These are phyloP conservation scores for Monomorium pharaonis DNA, from an alignment of 1,140 invertebrate genomes.

Conservation along the genomic window DNA sequence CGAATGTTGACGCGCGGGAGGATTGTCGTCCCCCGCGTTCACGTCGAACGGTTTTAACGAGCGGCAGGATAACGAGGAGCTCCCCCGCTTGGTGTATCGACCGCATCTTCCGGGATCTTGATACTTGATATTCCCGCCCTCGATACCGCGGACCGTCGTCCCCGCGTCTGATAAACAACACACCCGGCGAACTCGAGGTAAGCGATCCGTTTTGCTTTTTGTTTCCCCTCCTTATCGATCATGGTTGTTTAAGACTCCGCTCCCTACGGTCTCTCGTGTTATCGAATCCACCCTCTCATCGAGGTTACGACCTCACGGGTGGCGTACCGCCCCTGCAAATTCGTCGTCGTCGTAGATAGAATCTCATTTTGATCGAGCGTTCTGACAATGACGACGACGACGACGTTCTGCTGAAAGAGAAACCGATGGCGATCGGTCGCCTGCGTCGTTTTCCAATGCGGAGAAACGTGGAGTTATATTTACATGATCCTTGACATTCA, in stretches of 20 bases:
- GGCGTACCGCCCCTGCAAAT: too few species aligned
- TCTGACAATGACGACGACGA: background rate
- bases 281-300: slow-evolving; percentile 24
- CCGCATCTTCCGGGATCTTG: background rate
- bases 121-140: background rate
- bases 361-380: background rate
- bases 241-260: slow-evolving; percentile 9
- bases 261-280: background rate
- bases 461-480: background rate
- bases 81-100: background rate
- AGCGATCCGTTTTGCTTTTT: background rate
- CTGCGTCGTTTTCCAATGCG: background rate
- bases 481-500: background rate
- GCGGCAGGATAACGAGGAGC: background rate
- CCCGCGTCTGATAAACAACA: too few species aligned
- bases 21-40: background rate
- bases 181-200: slow-evolving; percentile 28
- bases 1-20: background rate
- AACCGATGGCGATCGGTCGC: background rate
- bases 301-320: slow-evolving; percentile 6
- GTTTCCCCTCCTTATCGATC: slow-evolving; percentile 12
- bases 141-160: too few species aligned
- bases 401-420: background rate
- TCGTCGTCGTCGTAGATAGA: too few species aligned
- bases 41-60: background rate